Percentiles rank a stretch among this genome's conserved stretches.
Conservation (phyloP, 1,140 invertebrate species). For the Batillaria attramentaria region DNA sequence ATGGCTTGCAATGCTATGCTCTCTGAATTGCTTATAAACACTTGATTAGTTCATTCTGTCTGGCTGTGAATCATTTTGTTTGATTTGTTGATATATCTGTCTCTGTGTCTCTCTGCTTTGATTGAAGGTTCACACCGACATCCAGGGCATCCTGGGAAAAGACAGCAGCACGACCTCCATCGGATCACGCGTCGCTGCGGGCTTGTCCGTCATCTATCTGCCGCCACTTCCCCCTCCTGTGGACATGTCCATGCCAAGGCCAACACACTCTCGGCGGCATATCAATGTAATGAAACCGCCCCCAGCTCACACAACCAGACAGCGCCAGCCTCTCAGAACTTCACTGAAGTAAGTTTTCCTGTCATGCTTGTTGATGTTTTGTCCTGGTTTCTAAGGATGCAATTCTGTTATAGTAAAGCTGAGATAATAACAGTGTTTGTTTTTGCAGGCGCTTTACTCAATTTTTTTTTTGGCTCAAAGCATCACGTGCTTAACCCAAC, state of each 20-base stretch:
- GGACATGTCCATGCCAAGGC: conserved; percentile 33
- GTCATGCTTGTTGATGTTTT: too few relatives aligned
- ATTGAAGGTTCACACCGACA: conserved; percentile 64
- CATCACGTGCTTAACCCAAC: too few relatives aligned
- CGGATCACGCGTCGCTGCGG: conserved; percentile 58
- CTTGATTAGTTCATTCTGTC: neutral
- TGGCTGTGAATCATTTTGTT: neutral
- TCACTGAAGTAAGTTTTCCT: conserved; percentile 63
- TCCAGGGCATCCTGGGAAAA: conserved; percentile 54
- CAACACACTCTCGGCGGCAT: neutral
- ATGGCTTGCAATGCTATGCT: too few relatives aligned
- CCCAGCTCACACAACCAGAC: conserved; percentile 18
- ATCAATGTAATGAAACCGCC: neutral
- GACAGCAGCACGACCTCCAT: conserved; percentile 47
- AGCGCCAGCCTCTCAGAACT: conserved; percentile 56
- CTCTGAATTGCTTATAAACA: too few relatives aligned
- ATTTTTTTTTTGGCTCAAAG: too few relatives aligned
- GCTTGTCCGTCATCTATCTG: conserved; percentile 62
- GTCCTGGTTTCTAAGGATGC: too few relatives aligned
- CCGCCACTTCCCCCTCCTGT: conserved; percentile 65
- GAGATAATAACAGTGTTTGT: too few relatives aligned
- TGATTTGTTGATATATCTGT: neutral
- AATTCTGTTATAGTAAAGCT: too few relatives aligned
- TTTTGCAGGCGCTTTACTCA: too few relatives aligned
- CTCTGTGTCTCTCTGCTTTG: neutral